These are phyloP conservation scores for Tubulanus polymorphus DNA, from an alignment of 2,888 invertebrate species.

Conservation along the genomic window DNA sequence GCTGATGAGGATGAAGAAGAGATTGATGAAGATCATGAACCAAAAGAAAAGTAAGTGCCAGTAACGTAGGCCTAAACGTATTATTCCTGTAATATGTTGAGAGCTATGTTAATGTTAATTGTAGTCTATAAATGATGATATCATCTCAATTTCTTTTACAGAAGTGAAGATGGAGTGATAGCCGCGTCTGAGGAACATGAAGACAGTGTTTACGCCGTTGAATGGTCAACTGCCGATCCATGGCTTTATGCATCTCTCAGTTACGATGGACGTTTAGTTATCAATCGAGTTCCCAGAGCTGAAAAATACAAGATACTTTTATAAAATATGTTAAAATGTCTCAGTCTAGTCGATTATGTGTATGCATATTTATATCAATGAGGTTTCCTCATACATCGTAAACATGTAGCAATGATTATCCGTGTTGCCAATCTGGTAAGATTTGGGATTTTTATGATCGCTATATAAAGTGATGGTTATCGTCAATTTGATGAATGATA, in stretches of 20 bases:
- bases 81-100: neutral
- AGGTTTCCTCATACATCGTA: no score
- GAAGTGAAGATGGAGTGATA: slow-evolving; percentile 77
- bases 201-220: slow-evolving; percentile 94
- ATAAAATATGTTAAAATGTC: slow-evolving; percentile 26
- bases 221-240: slow-evolving; percentile 96
- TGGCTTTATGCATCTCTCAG: slow-evolving; percentile 99
- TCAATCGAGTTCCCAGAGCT: slow-evolving; percentile 88
- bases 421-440: no score
- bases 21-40: slow-evolving; percentile 28
- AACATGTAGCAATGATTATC: no score
- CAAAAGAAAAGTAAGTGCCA: neutral
- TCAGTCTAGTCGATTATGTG: no score
- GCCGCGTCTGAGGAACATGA: slow-evolving; percentile 95
- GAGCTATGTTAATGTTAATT: neutral
- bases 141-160: slow-evolving; percentile 15
- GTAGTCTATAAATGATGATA: slow-evolving; percentile 3
- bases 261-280: slow-evolving; percentile 91
- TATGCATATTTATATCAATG: no score
- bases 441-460: no score
- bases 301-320: slow-evolving; percentile 82
- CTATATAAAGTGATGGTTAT: no score
- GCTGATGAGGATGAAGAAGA: slow-evolving; percentile 52
- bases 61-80: neutral
- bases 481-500: no score